Evolutionary conservation across 2,797 vertebrate genomes (phyloP).

Genomic region (Megalops cyprinoides): DNA sequence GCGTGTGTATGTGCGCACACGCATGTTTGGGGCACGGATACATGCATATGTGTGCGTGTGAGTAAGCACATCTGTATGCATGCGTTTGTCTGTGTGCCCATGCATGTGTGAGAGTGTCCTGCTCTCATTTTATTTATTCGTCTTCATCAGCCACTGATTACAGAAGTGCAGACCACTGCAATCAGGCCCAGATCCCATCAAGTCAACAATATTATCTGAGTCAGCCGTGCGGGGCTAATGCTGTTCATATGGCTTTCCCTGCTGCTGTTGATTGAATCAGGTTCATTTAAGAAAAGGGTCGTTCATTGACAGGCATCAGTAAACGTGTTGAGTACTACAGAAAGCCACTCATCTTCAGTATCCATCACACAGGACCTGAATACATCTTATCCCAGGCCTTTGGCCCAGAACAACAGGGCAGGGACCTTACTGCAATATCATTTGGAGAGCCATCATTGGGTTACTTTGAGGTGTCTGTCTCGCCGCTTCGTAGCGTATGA

Average conservation of each 20-base stretch:
- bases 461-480: background rate
- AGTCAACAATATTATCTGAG: background rate
- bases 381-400: background rate
- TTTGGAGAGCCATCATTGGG: background rate
- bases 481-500: background rate
- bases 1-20: background rate
- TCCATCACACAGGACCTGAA: background rate
- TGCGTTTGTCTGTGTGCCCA: background rate
- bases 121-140: background rate
- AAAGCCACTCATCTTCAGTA: background rate
- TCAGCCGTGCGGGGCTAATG: background rate
- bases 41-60: background rate
- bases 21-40: background rate
- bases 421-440: background rate
- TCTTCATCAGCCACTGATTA: background rate
- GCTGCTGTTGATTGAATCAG: background rate
- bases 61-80: too few species aligned
- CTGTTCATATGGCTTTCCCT: background rate
- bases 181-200: slow-evolving; percentile 7
- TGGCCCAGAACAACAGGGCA: background rate
- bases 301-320: background rate
- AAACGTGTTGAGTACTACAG: background rate
- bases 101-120: background rate
- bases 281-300: background rate
- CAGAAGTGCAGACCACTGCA: background rate